A percentile compares a stretch with the other conserved stretches of the same genome.
These are phyloP conservation scores for Chloroceryle inda DNA, from an alignment of 2,797 vertebrate species.

Conservation along the genomic window DNA sequence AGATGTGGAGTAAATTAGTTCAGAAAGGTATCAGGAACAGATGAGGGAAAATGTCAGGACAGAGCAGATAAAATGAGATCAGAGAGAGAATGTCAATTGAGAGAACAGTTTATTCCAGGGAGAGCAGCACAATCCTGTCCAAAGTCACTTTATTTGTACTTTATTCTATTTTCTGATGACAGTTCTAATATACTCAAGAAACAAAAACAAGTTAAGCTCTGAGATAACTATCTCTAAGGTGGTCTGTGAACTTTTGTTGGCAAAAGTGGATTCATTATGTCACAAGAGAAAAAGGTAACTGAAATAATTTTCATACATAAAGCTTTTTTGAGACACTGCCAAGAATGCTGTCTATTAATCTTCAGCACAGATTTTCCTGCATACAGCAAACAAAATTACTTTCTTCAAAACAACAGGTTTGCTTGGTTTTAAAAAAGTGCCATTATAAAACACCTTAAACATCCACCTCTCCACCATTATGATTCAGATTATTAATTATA, in stretches of 20 bases:
- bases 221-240: background rate
- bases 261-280: background rate
- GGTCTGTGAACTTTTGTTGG: background rate
- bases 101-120: background rate
- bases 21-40: background rate
- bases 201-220: background rate
- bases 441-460: background rate
- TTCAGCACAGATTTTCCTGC: background rate
- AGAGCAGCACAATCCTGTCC: background rate
- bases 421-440: background rate
- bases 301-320: background rate
- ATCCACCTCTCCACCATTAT: background rate
- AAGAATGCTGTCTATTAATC: background rate
- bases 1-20: background rate
- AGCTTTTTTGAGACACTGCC: background rate
- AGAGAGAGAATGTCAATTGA: background rate
- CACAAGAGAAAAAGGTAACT: background rate
- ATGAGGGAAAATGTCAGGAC: background rate
- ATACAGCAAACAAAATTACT: background rate
- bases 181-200: background rate
- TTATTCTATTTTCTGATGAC: background rate
- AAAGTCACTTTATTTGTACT: background rate
- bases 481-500: background rate
- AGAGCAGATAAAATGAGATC: background rate
- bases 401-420: rapidly evolving